Conservation (phyloP, 2,113 vertebrate genomes). For the Natator depressus region DNA sequence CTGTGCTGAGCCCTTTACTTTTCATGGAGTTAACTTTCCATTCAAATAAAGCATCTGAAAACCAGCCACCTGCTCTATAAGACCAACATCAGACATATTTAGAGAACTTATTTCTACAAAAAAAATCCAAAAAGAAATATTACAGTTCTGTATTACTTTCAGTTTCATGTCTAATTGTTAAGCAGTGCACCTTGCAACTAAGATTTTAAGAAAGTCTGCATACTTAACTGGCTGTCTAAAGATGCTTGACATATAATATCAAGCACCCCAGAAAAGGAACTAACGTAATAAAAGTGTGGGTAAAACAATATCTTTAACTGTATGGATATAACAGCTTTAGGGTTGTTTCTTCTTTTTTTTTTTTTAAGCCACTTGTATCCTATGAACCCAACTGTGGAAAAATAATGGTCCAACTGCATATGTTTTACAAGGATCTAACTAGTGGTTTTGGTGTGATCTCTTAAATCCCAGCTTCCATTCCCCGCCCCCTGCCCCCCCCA, state of each 20-base stretch:
- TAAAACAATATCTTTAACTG: not conserved
- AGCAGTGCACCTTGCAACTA: not conserved
- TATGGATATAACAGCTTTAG: not conserved
- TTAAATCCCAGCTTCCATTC: not conserved
- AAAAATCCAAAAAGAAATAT: not conserved
- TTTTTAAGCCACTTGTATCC: not conserved
- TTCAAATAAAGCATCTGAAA: constrained; percentile 63
- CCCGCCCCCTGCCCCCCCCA: not conserved
- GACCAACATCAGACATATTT: constrained; percentile 32
- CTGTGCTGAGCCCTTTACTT: constrained; percentile 63
- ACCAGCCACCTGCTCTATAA: constrained; percentile 33
- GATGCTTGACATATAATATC: not conserved
- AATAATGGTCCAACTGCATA: accelerated
- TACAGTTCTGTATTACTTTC: not conserved
- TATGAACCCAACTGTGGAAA: accelerated
- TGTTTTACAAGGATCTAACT: not conserved
- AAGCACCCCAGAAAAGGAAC: not conserved
- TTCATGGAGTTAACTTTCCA: constrained; percentile 51
- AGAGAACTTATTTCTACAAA: constrained; percentile 6
- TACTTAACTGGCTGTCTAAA: not conserved
- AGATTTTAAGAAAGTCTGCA: not conserved
- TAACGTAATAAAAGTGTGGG: accelerated
- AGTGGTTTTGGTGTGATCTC: not conserved
- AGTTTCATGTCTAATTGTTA: not conserved
- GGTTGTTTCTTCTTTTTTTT: not conserved